Evolutionary conservation across 2,888 invertebrate genomes (phyloP).

Genomic region (Acanthococcus lagerstroemiae): DNA sequence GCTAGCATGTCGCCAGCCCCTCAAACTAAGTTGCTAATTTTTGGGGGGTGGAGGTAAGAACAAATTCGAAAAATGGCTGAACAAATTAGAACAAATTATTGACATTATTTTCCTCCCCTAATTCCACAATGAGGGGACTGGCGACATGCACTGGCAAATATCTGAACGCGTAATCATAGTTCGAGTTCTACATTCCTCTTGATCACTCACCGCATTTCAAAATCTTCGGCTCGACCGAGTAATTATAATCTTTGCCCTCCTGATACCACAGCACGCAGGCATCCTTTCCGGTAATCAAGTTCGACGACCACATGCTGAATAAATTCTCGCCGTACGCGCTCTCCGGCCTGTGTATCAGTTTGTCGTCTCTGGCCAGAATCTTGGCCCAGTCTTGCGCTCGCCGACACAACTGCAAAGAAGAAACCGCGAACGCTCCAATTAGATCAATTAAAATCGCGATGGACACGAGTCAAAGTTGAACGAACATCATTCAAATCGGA

Average conservation of each 20-base stretch:
- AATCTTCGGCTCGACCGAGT: conserved; percentile 36
- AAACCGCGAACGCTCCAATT: neutral
- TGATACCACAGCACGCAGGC: conserved; percentile 67
- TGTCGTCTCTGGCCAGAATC: conserved; percentile 53
- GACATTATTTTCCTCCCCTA: too few species aligned
- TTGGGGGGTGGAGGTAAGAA: too few species aligned
- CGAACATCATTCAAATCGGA: neutral
- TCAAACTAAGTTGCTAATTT: too few species aligned
- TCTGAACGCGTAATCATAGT: too few species aligned
- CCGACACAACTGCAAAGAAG: conserved; percentile 44
- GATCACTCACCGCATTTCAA: conserved; percentile 36
- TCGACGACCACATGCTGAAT: conserved; percentile 58
- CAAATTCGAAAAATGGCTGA: too few species aligned
- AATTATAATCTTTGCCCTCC: conserved; percentile 55
- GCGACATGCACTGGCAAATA: too few species aligned
- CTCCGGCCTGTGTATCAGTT: conserved; percentile 55
- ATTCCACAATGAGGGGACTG: too few species aligned
- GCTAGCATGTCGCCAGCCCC: too few species aligned
- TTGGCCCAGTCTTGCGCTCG: conserved; percentile 63
- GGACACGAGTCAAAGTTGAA: neutral
- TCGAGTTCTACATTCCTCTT: too few species aligned
- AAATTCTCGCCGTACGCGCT: conserved; percentile 59
- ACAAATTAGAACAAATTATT: too few species aligned
- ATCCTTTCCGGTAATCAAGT: conserved; percentile 56
- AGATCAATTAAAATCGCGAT: neutral